Evolutionary conservation across 2,888 invertebrate genomes (phyloP), one percentile per base, ranked within the genome.

Genomic region (Mimas tiliae): DNA sequence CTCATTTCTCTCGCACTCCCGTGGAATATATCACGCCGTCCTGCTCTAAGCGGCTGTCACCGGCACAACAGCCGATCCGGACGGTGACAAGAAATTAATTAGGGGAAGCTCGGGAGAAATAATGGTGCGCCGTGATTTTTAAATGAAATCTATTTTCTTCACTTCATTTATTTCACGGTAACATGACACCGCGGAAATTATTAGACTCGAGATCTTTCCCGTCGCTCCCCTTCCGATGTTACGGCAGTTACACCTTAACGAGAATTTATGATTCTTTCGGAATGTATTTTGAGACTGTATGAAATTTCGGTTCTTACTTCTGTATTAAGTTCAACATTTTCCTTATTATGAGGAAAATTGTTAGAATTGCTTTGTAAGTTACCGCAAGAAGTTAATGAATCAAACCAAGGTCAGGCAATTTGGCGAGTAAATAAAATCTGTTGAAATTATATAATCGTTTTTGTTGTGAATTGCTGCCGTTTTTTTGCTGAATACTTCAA

Each of bases 51-150:
- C 76, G 81, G 83, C 90, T 91, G 92, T 92, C 91, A 92, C 80
- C 80, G 84, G 85, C 91, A 90, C 86, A 86, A 83, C 89, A 86
- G 87, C 86, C 89, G 87, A 88, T 89, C 85, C 86, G 87, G 90
- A 88, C 91, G 89, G 90, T 92, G 92, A 93, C 92, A 92, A 88
- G 92, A 92, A 93, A 93, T 93, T 93, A 93, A 93, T 93, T 92
- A 93, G 91, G 91, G 89, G 90, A 91, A 89, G 87, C 87, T 82
- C 80, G 84, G 86, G 58, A 87, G 89, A 90, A 91, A 93, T 91
- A 93, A 93, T 93, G 92, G 91, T 88, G 80, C 79, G 87, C 87
- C 90, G 90, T 91, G 92, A 92, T 93, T 93, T 93, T 93, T 93
- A 91, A 91, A 93, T 90, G 89, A 90, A 92, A 92, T 92, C 91